Base-by-base conservation (phyloP, 2,113 vertebrate genomes). In the Datnioides undecimradiatus region DNA sequence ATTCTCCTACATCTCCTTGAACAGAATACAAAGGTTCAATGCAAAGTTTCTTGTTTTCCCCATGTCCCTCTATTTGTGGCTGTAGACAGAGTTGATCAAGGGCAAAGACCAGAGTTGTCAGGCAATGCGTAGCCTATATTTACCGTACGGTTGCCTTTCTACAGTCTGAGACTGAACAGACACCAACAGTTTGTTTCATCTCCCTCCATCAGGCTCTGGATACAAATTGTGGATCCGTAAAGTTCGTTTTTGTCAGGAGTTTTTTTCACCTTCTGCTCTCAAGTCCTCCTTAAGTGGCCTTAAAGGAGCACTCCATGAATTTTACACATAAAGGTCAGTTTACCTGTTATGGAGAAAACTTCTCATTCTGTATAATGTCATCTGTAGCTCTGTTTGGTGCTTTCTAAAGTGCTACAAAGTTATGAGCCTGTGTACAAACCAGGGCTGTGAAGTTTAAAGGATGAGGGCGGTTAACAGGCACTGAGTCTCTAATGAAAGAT, bases 151-250 rank as follows among this genome's bases (percentile, higher is more conserved):
- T 76, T 76, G 54, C 67, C 23, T 27, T 76, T 16, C 60, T 38
- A 55, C 31, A 66, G 63, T 25, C 21, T 83, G 82, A 86, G 40
- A 49, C 48, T 85, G 55, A 87, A 51, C 79, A 87, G 73, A 67
- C 73, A 48, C 64, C 38, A 21, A 58, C 55, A 48, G 36, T 80
- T 75, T 57, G 82, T 89, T 85, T 87, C 74, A 90, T 76, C 83
- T 73, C 55, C 51, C 45, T 85, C 82, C 55, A 46, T 49, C 58
- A 21, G 36, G 45, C 70, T 79, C 54, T 58, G 78, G 87, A 73
- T 70, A 43, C 43, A 60, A 65, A 69, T 40, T 33, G 2, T 34
- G 2, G 34, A 33, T 45, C 57, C 12, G 19, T 45, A 17, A 54
- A 29, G 14, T 34, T 46, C 46, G 16, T 57, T 51, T 40, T 43